These are phyloP conservation scores for Platichthys stellatus DNA, from an alignment of 2,113 vertebrate species.

Conservation along the genomic window DNA sequence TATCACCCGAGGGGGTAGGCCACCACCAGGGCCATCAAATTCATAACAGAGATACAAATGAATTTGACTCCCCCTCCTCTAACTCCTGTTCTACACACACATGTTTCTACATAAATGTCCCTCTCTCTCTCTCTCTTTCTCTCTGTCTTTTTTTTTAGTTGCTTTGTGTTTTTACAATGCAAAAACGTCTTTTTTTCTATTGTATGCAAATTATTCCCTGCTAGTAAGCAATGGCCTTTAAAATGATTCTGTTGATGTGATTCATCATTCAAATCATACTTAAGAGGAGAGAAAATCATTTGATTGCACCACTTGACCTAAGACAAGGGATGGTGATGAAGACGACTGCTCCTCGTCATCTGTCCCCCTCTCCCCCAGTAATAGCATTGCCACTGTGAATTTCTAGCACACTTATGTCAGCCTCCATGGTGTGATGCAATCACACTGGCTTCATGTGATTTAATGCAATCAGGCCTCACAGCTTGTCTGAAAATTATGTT, in stretches of 20 bases:
- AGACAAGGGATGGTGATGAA: conserved; percentile 16
- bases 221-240: not conserved
- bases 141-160: no score
- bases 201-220: no score
- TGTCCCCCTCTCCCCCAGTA: conserved; percentile 10
- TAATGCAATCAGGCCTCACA: conserved; percentile 66
- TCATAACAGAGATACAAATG: no score
- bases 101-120: no score
- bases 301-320: conserved; percentile 56
- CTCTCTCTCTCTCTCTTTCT: no score
- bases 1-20: no score
- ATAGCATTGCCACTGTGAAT: conserved; percentile 29
- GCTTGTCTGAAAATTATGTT: conserved; percentile 64
- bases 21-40: no score
- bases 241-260: not conserved
- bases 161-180: no score
- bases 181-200: no score
- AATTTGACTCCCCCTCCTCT: no score
- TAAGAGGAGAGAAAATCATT: conserved; percentile 29
- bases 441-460: conserved; percentile 60
- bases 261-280: conserved; percentile 21
- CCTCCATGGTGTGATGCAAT: conserved; percentile 39
- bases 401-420: conserved; percentile 41
- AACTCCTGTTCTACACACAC: no score
- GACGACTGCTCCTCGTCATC: conserved; percentile 31